Evolutionary conservation across 2,888 invertebrate species (phyloP).

Genomic region (Tuberolachnus salignus): DNA sequence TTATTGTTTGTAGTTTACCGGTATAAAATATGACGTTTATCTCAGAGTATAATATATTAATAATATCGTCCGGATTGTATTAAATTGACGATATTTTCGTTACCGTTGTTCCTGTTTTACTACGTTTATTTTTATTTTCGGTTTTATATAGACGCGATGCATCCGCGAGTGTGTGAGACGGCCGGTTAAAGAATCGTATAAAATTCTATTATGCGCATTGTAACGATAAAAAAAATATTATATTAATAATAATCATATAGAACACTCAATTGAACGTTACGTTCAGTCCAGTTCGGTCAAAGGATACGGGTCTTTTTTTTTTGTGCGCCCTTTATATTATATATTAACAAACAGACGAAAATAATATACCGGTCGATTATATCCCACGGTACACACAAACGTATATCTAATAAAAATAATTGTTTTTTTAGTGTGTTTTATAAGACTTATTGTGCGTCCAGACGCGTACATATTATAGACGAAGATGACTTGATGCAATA

Average conservation of each 20-base stretch:
- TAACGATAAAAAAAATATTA: constrained; percentile 18
- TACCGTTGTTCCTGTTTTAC: background rate
- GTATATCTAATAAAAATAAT: constrained; percentile 25
- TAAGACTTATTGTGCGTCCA: too few relatives aligned
- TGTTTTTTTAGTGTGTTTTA: too few relatives aligned
- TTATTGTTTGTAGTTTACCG: too few relatives aligned
- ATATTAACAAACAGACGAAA: constrained; percentile 43
- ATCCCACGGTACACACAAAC: constrained; percentile 46
- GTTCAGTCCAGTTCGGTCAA: constrained; percentile 44
- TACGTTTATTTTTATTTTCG: background rate
- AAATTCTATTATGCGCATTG: constrained; percentile 29
- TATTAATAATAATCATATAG: constrained; percentile 21
- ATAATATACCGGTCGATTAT: background rate
- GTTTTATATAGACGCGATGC: background rate
- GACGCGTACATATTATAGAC: too few relatives aligned
- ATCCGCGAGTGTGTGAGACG: background rate
- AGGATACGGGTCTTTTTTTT: constrained; percentile 53
- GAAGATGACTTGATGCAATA: too few relatives aligned
- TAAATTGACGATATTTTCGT: constrained; percentile 27
- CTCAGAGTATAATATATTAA: background rate
- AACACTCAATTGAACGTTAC: constrained; percentile 38
- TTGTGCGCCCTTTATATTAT: constrained; percentile 20
- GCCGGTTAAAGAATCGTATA: constrained; percentile 25
- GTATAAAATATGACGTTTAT: too few relatives aligned
- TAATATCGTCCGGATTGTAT: constrained; percentile 7